Evolutionary conservation across 2,113 vertebrate species (phyloP), one percentile per base, ranked within the genome.

Genomic region (Crypturellus undulatus): DNA sequence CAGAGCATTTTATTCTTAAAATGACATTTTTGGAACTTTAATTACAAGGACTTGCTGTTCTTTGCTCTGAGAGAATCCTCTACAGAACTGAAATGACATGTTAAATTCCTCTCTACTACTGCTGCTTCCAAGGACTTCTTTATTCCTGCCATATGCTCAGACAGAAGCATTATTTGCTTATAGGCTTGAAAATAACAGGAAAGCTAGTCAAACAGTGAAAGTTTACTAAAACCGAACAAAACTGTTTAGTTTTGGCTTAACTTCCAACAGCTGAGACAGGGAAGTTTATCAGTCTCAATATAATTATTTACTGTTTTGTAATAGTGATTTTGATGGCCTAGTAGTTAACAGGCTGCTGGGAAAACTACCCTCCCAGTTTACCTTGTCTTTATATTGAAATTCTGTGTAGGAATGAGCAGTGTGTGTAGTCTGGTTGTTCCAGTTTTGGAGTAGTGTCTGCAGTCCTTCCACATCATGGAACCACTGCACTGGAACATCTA

Each of bases 241-340:
- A 95, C 79, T 93, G 92, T 95, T 97, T 97, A 94, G 90, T 94
- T 80, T 94, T 93, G 83, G 25, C 83, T 92, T 94, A 81, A 70
- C 60, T 92, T 97, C 60, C 63, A 87, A 79, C 69, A 94, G 43
- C 86, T 73, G 80, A 87, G 54, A 21, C 86, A 96, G 80, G 96
- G 92, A 96, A 95, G 96, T 96, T 96, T 97, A 96, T 93, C 89
- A 75, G 26, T 84, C 91, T 91, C 21, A 78, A 1, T 93, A 64
- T 96, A 96, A 96, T 94, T 96, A 96, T 96, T 97, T 96, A 94
- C 93, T 71, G 40, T 30, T 30, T 56, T 47, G 38, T 38, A 38
- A 79, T 75, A 63, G 45, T 85, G 78, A 62, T 80, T 96, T 79
- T 79, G 73, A 84, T 79, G 67, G n/a, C 49, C 63, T 90, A 49